Conservation (phyloP, 2,113 vertebrate genomes). For the Gymnocephalus cernua region DNA sequence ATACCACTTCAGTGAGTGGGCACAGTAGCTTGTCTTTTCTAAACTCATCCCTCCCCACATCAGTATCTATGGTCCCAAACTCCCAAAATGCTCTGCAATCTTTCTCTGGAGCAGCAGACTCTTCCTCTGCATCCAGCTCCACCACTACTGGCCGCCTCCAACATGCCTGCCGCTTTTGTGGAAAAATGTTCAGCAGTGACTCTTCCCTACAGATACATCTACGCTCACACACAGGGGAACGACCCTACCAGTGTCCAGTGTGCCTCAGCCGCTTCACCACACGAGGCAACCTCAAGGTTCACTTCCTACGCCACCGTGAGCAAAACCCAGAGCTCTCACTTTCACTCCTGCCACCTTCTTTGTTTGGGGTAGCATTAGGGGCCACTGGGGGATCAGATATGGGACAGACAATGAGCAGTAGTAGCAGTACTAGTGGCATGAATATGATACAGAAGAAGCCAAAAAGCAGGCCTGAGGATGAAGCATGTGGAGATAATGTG, state of each 20-base stretch:
- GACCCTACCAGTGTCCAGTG: constrained; percentile 93
- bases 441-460: constrained; percentile 81
- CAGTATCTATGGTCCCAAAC: constrained; percentile 59
- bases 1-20: constrained; percentile 69
- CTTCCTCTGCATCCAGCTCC: constrained; percentile 61
- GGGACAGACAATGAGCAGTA: constrained; percentile 61
- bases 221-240: constrained; percentile 93
- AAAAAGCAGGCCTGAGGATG: constrained; percentile 79
- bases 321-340: constrained; percentile 93
- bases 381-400: constrained; percentile 68
- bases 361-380: constrained; percentile 79
- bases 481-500: constrained; percentile 70
- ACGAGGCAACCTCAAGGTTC: constrained; percentile 93
- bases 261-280: constrained; percentile 95
- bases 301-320: constrained; percentile 93
- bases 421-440: constrained; percentile 68
- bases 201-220: constrained; percentile 94
- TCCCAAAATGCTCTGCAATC: constrained; percentile 73
- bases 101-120: constrained; percentile 56
- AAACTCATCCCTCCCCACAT: constrained; percentile 69
- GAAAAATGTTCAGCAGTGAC: constrained; percentile 92
- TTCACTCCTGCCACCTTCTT: constrained; percentile 90
- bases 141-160: constrained; percentile 71
- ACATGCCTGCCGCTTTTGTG: constrained; percentile 92
- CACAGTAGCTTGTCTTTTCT: constrained; percentile 73